phyloP scores from a whole-genome alignment of 2,888 invertebrate genomes.

The Dryomyza anilis region DNA sequence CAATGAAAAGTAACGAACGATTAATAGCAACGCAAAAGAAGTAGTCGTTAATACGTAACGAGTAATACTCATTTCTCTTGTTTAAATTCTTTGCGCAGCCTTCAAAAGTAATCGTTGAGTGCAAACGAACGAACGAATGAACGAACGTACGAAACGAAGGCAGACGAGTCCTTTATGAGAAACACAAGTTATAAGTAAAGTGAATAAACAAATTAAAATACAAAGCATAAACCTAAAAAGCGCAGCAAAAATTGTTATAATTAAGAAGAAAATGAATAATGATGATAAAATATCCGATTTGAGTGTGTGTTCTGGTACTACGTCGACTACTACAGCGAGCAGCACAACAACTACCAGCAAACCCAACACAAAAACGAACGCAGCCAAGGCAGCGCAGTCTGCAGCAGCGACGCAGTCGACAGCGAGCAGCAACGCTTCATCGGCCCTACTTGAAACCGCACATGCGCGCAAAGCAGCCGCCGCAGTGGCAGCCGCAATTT shows the following conservation, averaged over 20 bases:
- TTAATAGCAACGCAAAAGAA: too few species aligned
- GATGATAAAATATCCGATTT: conserved; percentile 34
- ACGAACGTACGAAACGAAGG: neutral
- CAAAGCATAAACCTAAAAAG: conserved; percentile 17
- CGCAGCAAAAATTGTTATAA: conserved; percentile 17
- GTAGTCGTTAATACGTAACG: too few species aligned
- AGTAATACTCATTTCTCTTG: too few species aligned
- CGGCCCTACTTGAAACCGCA: conserved; percentile 17
- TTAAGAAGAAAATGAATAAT: conserved; percentile 32
- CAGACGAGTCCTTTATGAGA: neutral
- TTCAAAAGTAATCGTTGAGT: too few species aligned
- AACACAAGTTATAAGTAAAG: conserved; percentile 1
- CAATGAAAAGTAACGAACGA: neutral
- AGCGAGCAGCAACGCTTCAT: neutral
- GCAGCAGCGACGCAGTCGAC: conserved; percentile 10
- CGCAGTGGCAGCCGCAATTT: conserved; percentile 18
- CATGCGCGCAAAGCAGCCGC: conserved; percentile 21
- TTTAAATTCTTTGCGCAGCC: too few species aligned
- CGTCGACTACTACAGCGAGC: conserved; percentile 28
- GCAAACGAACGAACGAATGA: neutral
- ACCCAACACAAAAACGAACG: conserved; percentile 30
- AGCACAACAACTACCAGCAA: conserved; percentile 29
- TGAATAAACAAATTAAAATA: neutral
- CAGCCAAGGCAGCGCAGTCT: conserved; percentile 6
- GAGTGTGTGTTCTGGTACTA: conserved; percentile 33